Conservation (phyloP, 2,888 invertebrate genomes). For the Steinernema hermaphroditum region DNA sequence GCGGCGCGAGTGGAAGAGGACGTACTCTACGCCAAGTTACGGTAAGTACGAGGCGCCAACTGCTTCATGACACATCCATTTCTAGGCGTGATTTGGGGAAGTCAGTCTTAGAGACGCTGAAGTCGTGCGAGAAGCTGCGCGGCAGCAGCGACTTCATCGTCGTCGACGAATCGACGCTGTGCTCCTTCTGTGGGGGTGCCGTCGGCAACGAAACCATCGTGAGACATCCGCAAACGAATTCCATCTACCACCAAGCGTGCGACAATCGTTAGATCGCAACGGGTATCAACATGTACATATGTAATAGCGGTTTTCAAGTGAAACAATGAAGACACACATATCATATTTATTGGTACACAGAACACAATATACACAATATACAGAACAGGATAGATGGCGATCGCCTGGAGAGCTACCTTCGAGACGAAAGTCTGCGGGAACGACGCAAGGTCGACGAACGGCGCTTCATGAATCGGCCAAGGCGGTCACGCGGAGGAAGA, state of each 20-base stretch:
- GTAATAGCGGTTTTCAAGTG: too few relatives aligned
- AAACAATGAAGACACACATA: too few relatives aligned
- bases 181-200: conserved; percentile 5
- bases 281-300: too few relatives aligned
- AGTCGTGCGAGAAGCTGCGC: conserved; percentile 9
- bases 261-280: not conserved
- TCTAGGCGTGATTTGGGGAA: not conserved
- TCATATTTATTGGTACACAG: too few relatives aligned
- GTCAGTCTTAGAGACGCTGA: not conserved
- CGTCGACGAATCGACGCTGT: not conserved
- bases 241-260: conserved; percentile 16
- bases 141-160: conserved; percentile 9
- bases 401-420: too few relatives aligned
- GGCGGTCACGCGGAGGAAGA: too few relatives aligned
- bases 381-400: too few relatives aligned
- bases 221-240: conserved; percentile 1
- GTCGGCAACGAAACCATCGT: conserved; percentile 6
- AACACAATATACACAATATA: too few relatives aligned
- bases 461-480: too few relatives aligned
- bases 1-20: not conserved
- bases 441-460: too few relatives aligned
- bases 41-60: not conserved
- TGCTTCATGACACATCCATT: not conserved
- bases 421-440: too few relatives aligned
- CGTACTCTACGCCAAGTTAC: not conserved